These are phyloP conservation scores for Aramus guarauna DNA, from an alignment of 2,113 vertebrate genomes.

Conservation along the genomic window DNA sequence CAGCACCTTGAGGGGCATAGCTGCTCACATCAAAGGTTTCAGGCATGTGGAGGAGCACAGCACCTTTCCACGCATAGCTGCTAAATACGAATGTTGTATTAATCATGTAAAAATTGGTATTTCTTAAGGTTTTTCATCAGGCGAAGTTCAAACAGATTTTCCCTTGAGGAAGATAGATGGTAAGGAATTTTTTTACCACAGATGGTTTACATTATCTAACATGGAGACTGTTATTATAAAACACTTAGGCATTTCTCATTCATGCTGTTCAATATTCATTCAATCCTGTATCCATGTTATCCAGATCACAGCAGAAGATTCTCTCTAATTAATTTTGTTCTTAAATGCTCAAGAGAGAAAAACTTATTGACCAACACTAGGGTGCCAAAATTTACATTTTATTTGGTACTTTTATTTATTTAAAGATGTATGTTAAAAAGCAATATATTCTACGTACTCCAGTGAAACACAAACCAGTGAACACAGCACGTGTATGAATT, in stretches of 20 bases:
- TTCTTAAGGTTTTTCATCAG: background rate
- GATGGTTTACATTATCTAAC: background rate
- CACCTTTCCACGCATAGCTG: background rate
- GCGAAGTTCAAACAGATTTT: background rate
- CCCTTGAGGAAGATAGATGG: background rate
- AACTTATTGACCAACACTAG: accelerated
- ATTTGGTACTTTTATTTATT: background rate
- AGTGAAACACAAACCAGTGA: background rate
- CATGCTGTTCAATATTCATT: background rate
- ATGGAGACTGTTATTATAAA: background rate
- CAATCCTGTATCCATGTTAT: background rate
- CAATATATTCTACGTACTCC: accelerated
- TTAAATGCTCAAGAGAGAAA: background rate
- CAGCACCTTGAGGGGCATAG: background rate
- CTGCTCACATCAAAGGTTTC: background rate
- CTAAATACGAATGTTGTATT: background rate
- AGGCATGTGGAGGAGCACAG: background rate
- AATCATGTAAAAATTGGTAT: background rate
- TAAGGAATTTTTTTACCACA: background rate
- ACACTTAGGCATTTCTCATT: background rate
- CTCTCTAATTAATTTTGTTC: background rate
- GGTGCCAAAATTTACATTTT: background rate
- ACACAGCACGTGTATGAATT: background rate
- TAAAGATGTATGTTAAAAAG: background rate
- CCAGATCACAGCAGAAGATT: background rate